Conservation (phyloP, 2,797 vertebrate genomes). For the Gephyroberyx darwinii region DNA sequence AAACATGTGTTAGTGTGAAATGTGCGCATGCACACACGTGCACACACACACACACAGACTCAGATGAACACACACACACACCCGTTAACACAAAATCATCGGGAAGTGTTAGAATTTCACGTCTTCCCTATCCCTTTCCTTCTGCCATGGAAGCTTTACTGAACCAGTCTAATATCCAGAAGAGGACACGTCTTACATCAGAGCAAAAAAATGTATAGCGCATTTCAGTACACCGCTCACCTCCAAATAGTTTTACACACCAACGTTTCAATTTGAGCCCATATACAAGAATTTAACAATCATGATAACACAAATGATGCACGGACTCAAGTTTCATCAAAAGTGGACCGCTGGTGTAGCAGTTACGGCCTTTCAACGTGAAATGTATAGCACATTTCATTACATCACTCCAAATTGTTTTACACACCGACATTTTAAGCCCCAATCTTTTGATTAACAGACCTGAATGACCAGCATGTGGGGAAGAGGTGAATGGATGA, state of each 20-base stretch:
- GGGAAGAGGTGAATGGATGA: neutral
- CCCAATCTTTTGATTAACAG: conserved; percentile 5
- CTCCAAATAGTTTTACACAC: conserved; percentile 47
- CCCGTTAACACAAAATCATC: conserved; percentile 11
- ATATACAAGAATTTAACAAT: no score
- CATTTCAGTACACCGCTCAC: conserved; percentile 52
- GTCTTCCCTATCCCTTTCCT: conserved; percentile 18
- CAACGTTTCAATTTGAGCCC: neutral
- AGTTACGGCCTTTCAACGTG: no score
- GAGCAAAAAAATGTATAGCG: conserved; percentile 49
- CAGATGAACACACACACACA: neutral
- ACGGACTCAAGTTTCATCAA: no score
- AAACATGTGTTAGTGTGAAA: conserved; percentile 30
- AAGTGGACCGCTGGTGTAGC: no score
- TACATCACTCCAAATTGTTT: conserved; percentile 48
- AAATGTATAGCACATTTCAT: conserved; percentile 57
- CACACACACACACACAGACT: conserved; percentile 1
- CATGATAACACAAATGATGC: no score
- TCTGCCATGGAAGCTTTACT: conserved; percentile 18
- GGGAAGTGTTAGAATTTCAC: conserved; percentile 21
- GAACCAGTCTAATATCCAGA: neutral
- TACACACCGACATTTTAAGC: conserved; percentile 16
- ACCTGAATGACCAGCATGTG: neutral
- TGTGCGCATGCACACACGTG: neutral
- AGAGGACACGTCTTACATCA: conserved; percentile 43